Base-by-base conservation (phyloP, 2,113 vertebrate genomes). In the Carassius auratus region DNA sequence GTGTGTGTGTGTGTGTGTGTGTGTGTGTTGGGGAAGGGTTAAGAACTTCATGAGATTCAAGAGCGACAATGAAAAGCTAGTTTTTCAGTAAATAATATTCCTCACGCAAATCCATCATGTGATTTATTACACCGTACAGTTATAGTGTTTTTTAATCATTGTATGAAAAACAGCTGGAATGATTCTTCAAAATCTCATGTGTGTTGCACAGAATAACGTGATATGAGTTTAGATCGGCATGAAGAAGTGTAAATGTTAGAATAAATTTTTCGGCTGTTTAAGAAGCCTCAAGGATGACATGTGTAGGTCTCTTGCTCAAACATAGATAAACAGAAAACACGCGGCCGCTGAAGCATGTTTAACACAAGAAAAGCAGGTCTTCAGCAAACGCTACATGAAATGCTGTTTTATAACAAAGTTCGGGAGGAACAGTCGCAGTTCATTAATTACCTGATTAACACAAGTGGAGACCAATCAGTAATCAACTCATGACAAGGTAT, bases 21-120 rank as follows among this genome's bases (percentile, higher is more conserved):
- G 71, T 78, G 76, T 78, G 76, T 61, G 52, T 36, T 21, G 52
- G 76, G 77, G 36, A 12, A 45, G 33, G 38, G 38, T 38, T 38
- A 38, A 38, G 5, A 0, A 38, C 38, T 38, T 38, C 6, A 38
- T 26, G 26, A 26, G 26, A 26, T 26, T 26, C 26, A 26, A 26
- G 26, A 26, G 26, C 26, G 26, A 26, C 26, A 26, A 26, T 26
- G 26, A 26, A 26, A 26, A 26, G 26, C 26, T 26, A 26, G 57
- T n/a, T 59, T 59, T 59, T 59, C 19, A 59, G 57, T 21, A 59
- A 59, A 59, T 59, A 30, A 62, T 61, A 19, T 21, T 59, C 6
- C 57, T 59, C 19, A 21, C 57, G n/a, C 8, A 59, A n/a, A 23
- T 10, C n/a, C 23, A 23, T n/a, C 8, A 23, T 62, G 4, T 55